Evolutionary conservation across 2,888 invertebrate genomes (phyloP).

Genomic region (Seladonia tumulorum): DNA sequence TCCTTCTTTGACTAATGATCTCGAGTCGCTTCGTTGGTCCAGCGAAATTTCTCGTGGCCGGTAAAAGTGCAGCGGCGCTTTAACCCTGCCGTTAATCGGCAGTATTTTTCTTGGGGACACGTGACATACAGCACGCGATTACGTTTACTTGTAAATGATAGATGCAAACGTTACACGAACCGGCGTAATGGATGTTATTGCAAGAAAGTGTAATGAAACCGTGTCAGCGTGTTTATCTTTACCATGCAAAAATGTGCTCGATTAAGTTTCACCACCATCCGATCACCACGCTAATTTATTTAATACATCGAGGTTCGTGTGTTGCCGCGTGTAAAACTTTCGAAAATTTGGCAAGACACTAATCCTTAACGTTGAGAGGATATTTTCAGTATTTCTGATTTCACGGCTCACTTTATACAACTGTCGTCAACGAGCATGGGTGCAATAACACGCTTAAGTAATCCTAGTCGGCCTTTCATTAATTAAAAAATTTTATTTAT

Average conservation of each 20-base stretch:
- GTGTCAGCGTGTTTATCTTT: slow-evolving; percentile 8
- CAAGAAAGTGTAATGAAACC: slow-evolving; percentile 27
- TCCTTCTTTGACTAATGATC: slow-evolving; percentile 43
- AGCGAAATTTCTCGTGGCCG: slow-evolving; percentile 2
- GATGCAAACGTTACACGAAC: slow-evolving; percentile 17
- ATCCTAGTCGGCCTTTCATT: neutral
- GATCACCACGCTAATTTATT: slow-evolving; percentile 26
- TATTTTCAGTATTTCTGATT: neutral
- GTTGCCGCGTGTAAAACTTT: neutral
- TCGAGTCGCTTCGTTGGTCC: neutral
- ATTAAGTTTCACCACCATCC: slow-evolving; percentile 32
- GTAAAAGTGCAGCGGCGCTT: neutral
- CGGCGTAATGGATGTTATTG: neutral
- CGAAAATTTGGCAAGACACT: neutral
- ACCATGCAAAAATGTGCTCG: neutral
- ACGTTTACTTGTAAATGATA: slow-evolving; percentile 29
- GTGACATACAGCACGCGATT: slow-evolving; percentile 20
- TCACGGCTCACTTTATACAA: neutral
- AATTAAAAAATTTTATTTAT: neutral
- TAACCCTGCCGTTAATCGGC: slow-evolving; percentile 27
- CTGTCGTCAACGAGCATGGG: neutral
- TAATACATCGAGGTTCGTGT: neutral
- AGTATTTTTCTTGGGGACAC: slow-evolving; percentile 24
- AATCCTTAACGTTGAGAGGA: neutral
- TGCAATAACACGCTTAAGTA: neutral